These are phyloP conservation scores for Sminthurides bifidus DNA, from an alignment of 1,140 invertebrate species.

Conservation along the genomic window DNA sequence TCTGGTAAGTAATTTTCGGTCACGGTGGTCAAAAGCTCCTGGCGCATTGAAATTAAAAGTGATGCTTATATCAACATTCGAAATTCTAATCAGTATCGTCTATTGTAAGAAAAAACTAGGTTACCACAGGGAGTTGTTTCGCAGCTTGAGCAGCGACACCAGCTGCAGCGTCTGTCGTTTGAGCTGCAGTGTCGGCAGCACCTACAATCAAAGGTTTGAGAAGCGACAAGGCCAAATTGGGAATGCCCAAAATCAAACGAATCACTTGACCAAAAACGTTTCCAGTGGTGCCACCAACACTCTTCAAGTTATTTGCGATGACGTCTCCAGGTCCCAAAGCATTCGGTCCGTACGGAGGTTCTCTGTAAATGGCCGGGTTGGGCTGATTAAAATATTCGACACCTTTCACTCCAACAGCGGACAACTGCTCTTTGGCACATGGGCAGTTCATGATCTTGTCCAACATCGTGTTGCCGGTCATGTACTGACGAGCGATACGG, in stretches of 20 bases:
- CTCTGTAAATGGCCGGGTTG: constrained; percentile 31
- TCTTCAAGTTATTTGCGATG: constrained; percentile 32
- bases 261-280: constrained; percentile 33
- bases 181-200: constrained; percentile 32
- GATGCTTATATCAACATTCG: not conserved
- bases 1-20: too few relatives aligned
- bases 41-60: not conserved
- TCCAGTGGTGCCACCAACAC: constrained; percentile 32
- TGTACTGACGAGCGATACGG: constrained; percentile 29
- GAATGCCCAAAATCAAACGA: constrained; percentile 29
- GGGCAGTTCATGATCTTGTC: constrained; percentile 33
- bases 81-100: not conserved
- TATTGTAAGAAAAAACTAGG: not conserved
- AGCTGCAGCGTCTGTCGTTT: constrained; percentile 32
- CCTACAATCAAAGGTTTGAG: constrained; percentile 32
- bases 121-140: constrained; percentile 31
- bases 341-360: constrained; percentile 31
- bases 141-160: constrained; percentile 32
- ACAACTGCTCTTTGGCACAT: constrained; percentile 30
- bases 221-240: constrained; percentile 29
- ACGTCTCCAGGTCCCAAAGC: constrained; percentile 32
- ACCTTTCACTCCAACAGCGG: constrained; percentile 30
- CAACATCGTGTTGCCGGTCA: constrained; percentile 32
- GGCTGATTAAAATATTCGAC: constrained; percentile 30
- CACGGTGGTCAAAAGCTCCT: too few relatives aligned